These are phyloP conservation scores for Mesocentrotus franciscanus DNA, from an alignment of 53 echinoderm and acorn worm genomes.

Conservation along the genomic window DNA sequence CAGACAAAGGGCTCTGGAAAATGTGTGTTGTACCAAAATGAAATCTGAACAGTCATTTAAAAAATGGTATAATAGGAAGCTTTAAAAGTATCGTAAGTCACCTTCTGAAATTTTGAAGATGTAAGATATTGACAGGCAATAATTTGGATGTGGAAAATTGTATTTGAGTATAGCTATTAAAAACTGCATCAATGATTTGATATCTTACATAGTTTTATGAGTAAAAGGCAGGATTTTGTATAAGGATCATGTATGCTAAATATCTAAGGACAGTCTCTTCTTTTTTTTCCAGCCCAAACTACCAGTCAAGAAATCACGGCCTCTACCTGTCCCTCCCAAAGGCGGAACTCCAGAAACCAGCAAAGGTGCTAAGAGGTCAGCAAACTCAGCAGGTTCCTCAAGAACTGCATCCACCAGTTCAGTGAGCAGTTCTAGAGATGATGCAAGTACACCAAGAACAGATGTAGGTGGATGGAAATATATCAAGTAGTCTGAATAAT, in stretches of 20 bases:
- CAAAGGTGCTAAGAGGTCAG: constrained; percentile 75
- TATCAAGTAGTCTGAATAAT: neutral
- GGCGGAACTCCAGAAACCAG: constrained; percentile 90
- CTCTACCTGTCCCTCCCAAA: constrained; percentile 85
- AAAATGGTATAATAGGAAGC: too few relatives aligned
- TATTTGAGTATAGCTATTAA: neutral
- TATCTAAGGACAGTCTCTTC: neutral
- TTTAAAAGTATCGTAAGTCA: too few relatives aligned
- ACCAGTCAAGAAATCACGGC: constrained; percentile 80
- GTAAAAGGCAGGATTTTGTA: neutral
- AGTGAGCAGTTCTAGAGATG: constrained; percentile 93
- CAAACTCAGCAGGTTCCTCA: constrained; percentile 66
- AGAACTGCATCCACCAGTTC: constrained; percentile 86
- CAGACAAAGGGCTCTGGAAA: too few relatives aligned
- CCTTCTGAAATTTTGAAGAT: neutral
- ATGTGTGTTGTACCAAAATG: too few relatives aligned
- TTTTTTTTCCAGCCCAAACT: constrained; percentile 47
- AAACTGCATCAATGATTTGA: neutral
- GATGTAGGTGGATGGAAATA: constrained; percentile 44
- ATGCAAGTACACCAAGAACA: constrained; percentile 78
- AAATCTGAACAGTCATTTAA: too few relatives aligned
- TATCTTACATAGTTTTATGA: too few relatives aligned
- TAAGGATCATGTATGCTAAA: neutral
- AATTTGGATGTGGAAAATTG: neutral
- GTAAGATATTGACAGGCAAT: neutral